A percentile compares a stretch with the other conserved stretches of the same genome.
Evolutionary conservation across 64 coral and sea anemone species (phyloP).

Genomic region (Orbicella faveolata): DNA sequence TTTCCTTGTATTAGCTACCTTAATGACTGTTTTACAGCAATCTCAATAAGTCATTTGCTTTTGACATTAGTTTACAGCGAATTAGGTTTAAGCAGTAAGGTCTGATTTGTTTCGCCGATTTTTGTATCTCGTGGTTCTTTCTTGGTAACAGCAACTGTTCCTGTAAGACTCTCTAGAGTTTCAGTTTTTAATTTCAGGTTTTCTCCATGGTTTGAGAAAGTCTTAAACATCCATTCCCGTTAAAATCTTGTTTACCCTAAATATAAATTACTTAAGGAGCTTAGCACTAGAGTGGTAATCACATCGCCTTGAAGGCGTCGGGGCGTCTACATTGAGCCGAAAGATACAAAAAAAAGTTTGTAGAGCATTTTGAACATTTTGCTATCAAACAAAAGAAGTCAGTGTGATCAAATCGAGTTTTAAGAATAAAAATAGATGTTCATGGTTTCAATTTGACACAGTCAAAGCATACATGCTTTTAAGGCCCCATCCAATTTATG

Average conservation of each 20-base stretch:
- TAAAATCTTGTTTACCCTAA: neutral
- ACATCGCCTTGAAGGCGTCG: neutral
- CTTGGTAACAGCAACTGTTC: too few relatives aligned
- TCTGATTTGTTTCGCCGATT: too few relatives aligned
- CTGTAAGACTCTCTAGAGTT: too few relatives aligned
- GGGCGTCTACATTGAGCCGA: neutral
- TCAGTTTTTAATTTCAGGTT: too few relatives aligned
- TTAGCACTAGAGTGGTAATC: neutral
- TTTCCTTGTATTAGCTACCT: neutral
- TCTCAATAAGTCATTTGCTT: neutral
- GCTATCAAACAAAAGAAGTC: neutral
- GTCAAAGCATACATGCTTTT: too few relatives aligned
- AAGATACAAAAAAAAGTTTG: neutral
- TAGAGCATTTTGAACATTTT: neutral
- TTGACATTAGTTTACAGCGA: neutral
- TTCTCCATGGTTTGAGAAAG: neutral
- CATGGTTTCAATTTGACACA: too few relatives aligned
- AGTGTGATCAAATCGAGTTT: too few relatives aligned
- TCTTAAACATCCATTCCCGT: neutral
- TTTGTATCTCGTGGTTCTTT: too few relatives aligned
- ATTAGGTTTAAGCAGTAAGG: neutral
- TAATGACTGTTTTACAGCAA: neutral
- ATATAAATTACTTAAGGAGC: neutral
- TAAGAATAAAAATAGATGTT: too few relatives aligned
- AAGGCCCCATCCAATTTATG: too few relatives aligned